Percentiles rank a stretch among this genome's conserved stretches.
phyloP scores from a whole-genome alignment of 2,113 vertebrate species.

The Copsychus sechellarum region DNA sequence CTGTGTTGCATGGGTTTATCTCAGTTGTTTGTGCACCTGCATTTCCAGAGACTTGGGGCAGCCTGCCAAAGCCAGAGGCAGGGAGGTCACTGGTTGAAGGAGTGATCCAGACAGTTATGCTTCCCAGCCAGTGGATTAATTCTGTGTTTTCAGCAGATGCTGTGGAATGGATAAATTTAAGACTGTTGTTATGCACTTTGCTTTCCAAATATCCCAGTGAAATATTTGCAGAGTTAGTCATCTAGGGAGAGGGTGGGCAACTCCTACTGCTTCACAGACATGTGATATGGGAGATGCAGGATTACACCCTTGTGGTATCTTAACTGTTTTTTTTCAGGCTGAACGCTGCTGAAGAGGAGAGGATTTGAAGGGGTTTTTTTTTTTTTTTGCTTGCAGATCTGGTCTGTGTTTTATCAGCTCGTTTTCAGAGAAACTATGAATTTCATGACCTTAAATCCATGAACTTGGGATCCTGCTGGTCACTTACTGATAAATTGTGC shows the following conservation, averaged over 20 bases:
- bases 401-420: background rate
- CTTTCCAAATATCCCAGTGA: background rate
- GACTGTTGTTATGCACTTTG: background rate
- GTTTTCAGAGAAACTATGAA: background rate
- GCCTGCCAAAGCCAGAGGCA: background rate
- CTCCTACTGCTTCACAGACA: background rate
- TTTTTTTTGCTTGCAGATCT: background rate
- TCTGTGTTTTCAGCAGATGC: background rate
- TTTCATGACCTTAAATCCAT: background rate
- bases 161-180: background rate
- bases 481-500: background rate
- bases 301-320: background rate
- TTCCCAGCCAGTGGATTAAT: background rate
- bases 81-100: background rate
- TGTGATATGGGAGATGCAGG: background rate
- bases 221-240: background rate
- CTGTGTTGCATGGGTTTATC: background rate
- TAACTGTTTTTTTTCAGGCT: background rate
- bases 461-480: background rate
- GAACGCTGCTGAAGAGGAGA: background rate
- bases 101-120: background rate
- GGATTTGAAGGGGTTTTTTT: accelerated
- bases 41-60: background rate
- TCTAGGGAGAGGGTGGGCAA: background rate
- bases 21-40: background rate